Evolutionary conservation across 2,113 vertebrate species (phyloP).

Genomic region (Ameiurus melas): DNA sequence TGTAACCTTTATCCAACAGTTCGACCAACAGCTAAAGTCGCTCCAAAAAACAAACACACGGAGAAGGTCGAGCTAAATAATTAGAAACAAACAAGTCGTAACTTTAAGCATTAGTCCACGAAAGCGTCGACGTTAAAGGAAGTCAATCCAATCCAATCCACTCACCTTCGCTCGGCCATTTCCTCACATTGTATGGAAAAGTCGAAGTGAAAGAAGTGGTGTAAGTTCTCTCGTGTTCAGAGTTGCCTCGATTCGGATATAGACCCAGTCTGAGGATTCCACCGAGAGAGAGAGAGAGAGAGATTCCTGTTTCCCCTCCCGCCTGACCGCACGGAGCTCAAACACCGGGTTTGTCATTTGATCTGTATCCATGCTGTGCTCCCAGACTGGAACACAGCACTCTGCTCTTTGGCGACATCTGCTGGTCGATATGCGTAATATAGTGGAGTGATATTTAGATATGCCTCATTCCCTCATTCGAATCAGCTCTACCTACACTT

Average conservation of each 20-base stretch:
- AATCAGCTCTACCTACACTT: no score
- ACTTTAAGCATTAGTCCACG: background rate
- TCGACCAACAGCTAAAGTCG: background rate
- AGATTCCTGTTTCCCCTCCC: conserved; percentile 23
- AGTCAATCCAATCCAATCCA: conserved; percentile 10
- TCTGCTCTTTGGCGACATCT: conserved; percentile 31
- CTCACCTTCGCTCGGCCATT: conserved; percentile 59
- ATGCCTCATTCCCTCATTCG: no score
- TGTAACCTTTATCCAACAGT: background rate
- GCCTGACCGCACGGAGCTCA: background rate
- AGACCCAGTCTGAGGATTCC: background rate
- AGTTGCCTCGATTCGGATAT: conserved; percentile 7
- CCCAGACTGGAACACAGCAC: background rate
- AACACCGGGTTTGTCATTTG: conserved; percentile 33
- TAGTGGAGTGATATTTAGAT: background rate
- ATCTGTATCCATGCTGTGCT: conserved; percentile 15
- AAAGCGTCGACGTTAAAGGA: background rate
- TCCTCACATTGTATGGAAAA: conserved; percentile 58
- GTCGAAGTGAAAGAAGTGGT: conserved; percentile 30
- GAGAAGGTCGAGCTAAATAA: background rate
- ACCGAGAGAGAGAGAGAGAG: background rate
- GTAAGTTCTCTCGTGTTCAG: conserved; percentile 2
- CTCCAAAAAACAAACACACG: background rate
- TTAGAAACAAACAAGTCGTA: background rate
- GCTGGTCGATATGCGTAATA: background rate